Evolutionary conservation across 2,113 vertebrate genomes (phyloP), one percentile per base, ranked within the genome.

Genomic region (Corythornis vintsioides): DNA sequence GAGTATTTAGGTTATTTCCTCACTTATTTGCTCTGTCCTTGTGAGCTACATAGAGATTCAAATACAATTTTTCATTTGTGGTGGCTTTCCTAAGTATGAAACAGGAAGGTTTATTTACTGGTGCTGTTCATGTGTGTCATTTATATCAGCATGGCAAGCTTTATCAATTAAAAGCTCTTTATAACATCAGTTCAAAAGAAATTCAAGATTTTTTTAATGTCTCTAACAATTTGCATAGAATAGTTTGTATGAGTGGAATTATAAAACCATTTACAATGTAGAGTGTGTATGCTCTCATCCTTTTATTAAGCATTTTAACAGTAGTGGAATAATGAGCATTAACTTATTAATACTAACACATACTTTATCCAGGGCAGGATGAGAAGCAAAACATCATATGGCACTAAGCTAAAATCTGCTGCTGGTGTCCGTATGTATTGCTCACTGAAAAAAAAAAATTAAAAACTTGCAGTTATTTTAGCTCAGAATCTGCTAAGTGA

Each of bases 301-400:
- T 93, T 75, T 72, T 40, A 53, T 88, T 89, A 86, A 93, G 47
- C 29, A 28, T 88, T 87, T 83, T 50, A 81, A n/a, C n/a, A 70
- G 8, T 3, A 71, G 50, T 65, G 70, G 11, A 57, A 87, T 76
- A 70, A 84, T 87, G 64, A 90, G 31, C 43, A 87, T 47, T 83
- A 61, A 53, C 28, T 91, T 61, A 72, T 5, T 82, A 84, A 71
- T 52, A 9, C 53, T 71, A 57, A 47, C 13, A 78, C 14, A 63
- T 69, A n/a, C 84, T 75, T 93, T 61, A 33, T 63, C 33, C 33
- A 29, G 57, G 55, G 28, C 45, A 75, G 63, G 28, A 43, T 65
- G 47, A 77, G 73, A 55, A 66, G 22, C 69, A 81, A 94, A 77
- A 45, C 59, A 74, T 60, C 13, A 22, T 26, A 29, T 47, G 91